Percentiles rank a stretch among this genome's conserved stretches.
Conservation (phyloP, 37 sponge, comb jelly and placozoan species). For the Amphimedon queenslandica region DNA sequence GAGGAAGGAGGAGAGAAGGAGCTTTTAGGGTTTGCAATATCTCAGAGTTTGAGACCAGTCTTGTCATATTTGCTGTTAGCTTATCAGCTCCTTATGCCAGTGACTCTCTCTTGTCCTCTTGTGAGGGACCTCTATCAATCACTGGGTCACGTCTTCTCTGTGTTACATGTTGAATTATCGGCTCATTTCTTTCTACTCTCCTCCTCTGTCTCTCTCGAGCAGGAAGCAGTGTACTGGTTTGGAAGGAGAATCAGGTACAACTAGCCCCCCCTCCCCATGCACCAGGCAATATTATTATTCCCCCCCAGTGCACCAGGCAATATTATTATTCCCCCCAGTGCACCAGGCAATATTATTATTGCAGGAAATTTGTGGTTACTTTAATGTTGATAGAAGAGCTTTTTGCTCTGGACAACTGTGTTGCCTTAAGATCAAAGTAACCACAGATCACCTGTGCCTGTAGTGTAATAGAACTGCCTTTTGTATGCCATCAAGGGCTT, state of each 20-base stretch:
- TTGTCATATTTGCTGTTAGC: slow-evolving; percentile 10
- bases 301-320: not conserved
- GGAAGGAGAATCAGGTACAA: slow-evolving; percentile 37
- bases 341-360: no score
- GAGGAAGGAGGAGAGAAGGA: not conserved
- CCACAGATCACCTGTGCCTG: no score
- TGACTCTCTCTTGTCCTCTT: not conserved
- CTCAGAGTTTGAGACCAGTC: not conserved
- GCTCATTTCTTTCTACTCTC: slow-evolving; percentile 26
- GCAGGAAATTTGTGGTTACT: no score
- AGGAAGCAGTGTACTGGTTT: slow-evolving; percentile 13
- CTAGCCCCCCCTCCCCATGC: not conserved
- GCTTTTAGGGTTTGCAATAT: not conserved
- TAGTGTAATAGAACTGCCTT: no score
- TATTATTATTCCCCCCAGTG: no score
- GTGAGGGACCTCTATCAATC: slow-evolving; percentile 26
- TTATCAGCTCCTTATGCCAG: slow-evolving; percentile 23
- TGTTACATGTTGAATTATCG: not conserved
- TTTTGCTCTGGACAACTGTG: no score
- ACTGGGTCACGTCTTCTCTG: slow-evolving; percentile 9
- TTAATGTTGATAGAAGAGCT: no score
- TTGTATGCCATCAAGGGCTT: no score
- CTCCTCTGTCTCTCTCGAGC: slow-evolving; percentile 14
- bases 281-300: not conserved
- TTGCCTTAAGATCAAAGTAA: no score